phyloP scores from a whole-genome alignment of 2,888 invertebrate species.

The Gisinianus flammeolus region DNA sequence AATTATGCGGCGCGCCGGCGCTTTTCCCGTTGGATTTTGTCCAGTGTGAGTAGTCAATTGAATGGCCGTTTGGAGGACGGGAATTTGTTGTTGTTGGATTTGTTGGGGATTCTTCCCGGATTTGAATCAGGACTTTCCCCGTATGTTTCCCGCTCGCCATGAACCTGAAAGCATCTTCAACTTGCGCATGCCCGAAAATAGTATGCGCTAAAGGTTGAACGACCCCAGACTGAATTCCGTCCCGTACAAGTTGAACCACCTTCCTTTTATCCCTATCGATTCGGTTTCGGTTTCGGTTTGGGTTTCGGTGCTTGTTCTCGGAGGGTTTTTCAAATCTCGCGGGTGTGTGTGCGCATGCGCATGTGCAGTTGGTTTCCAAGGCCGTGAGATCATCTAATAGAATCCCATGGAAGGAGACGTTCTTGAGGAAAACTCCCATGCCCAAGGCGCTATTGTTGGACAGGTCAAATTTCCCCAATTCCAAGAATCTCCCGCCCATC shows the following conservation, averaged over 20 bases:
- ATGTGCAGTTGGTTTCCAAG: constrained; percentile 64
- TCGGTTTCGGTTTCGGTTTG: too few relatives aligned
- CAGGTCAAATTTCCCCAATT: constrained; percentile 66
- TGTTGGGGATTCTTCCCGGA: too few relatives aligned
- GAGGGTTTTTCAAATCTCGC: too few relatives aligned
- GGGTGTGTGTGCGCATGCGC: too few relatives aligned
- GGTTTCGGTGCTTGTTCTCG: too few relatives aligned
- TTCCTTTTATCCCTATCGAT: constrained; percentile 74
- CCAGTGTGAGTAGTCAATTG: too few relatives aligned
- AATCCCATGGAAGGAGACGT: constrained; percentile 96
- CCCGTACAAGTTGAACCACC: constrained; percentile 67
- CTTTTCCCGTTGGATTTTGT: too few relatives aligned
- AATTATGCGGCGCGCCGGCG: too few relatives aligned
- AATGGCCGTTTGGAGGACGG: too few relatives aligned
- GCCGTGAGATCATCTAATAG: constrained; percentile 90
- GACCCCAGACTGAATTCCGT: constrained; percentile 71
- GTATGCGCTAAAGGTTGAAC: constrained; percentile 73
- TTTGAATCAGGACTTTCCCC: constrained; percentile 73
- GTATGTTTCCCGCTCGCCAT: too few relatives aligned
- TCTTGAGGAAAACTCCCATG: constrained; percentile 93
- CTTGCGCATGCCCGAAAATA: constrained; percentile 70
- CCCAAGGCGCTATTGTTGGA: constrained; percentile 65
- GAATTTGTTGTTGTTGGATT: too few relatives aligned
- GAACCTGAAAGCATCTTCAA: constrained; percentile 77
- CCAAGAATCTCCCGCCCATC: constrained; percentile 73